Conservation (phyloP, 1,140 invertebrate species). For the Belonocnema kinseyi region DNA sequence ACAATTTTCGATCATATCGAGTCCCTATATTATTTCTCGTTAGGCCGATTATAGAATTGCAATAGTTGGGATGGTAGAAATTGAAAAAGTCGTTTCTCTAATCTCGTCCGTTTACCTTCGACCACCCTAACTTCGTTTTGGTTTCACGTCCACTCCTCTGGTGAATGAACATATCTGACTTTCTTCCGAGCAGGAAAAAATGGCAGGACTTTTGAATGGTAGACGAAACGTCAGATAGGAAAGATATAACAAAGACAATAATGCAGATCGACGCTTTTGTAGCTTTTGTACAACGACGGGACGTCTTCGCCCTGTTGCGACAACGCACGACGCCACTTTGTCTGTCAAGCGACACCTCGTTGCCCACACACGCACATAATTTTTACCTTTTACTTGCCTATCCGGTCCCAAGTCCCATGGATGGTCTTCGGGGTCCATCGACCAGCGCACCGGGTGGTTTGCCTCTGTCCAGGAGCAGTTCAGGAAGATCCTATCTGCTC, state of each 20-base stretch:
- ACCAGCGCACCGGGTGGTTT: slow-evolving; percentile 48
- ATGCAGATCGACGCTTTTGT: background rate
- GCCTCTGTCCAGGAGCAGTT: slow-evolving; percentile 40
- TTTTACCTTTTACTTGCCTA: slow-evolving; percentile 47
- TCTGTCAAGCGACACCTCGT: slow-evolving; percentile 44
- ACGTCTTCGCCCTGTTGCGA: slow-evolving; percentile 20
- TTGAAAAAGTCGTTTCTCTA: too few species aligned
- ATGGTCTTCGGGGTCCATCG: slow-evolving; percentile 38
- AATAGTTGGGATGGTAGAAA: too few species aligned
- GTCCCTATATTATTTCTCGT: too few species aligned
- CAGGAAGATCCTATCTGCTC: slow-evolving; percentile 52
- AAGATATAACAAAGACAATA: slow-evolving; percentile 25
- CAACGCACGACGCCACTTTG: slow-evolving; percentile 37
- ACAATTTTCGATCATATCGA: too few species aligned
- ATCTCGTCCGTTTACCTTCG: too few species aligned
- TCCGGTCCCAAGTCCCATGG: slow-evolving; percentile 34
- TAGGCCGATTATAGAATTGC: too few species aligned
- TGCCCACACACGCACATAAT: slow-evolving; percentile 42
- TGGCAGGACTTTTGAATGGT: background rate
- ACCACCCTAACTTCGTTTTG: too few species aligned
- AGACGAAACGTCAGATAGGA: slow-evolving; percentile 16
- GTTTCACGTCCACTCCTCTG: too few species aligned
- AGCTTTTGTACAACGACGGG: slow-evolving; percentile 16
- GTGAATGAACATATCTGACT: background rate
- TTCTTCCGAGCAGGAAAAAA: background rate